Base-by-base conservation (phyloP, 1,140 invertebrate genomes). In the Trachelipus rathkii region DNA sequence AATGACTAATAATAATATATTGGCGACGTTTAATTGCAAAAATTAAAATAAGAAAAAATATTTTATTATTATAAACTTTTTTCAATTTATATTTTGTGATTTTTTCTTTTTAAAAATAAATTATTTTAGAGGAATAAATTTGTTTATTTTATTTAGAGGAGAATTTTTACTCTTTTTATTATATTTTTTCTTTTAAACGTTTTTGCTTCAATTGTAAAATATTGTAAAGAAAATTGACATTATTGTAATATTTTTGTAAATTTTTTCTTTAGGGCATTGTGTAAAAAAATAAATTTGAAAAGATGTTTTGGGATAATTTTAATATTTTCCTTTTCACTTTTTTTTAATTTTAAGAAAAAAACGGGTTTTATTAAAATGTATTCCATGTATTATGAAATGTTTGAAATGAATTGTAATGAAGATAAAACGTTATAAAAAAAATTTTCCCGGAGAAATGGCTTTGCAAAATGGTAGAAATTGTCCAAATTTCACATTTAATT, bases 201-300 rank as follows among this genome's bases (percentile, higher is more conserved):
- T 74, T n/a, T 66, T 33, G 43, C 13, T 33, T 10, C 13, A 44
- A 60, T 19, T 60, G 46, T 43, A 75, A 75, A 33, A 75, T 67
- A 67, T 23, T 75, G 73, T 75, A 75, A 23, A 75, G 73, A 60
- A 68, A 46, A 33, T 46, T 74, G 43, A 75, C 66, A 68, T 60
- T 75, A 68, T 75, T 75, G 66, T 68, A 75, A 67, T 75, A 75
- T 75, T 75, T 75, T 75, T 75, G 73, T 75, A 75, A 68, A 75
- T 75, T 46, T 75, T 67, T 60, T 60, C 66, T 68, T 68, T 60
- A 67, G 73, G 73, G 73, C 73, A 75, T 75, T 75, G 73, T 75
- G 68, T 68, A 60, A 75, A 68, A 75, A 15, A 75, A 24, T 60
- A 53, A 75, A 68, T 46, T 68, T 67, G 8, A 60, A 60, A 60